Percentiles rank a stretch among this genome's conserved stretches.
Conservation (phyloP, 2,113 vertebrate genomes). For the Lynx canadensis region DNA sequence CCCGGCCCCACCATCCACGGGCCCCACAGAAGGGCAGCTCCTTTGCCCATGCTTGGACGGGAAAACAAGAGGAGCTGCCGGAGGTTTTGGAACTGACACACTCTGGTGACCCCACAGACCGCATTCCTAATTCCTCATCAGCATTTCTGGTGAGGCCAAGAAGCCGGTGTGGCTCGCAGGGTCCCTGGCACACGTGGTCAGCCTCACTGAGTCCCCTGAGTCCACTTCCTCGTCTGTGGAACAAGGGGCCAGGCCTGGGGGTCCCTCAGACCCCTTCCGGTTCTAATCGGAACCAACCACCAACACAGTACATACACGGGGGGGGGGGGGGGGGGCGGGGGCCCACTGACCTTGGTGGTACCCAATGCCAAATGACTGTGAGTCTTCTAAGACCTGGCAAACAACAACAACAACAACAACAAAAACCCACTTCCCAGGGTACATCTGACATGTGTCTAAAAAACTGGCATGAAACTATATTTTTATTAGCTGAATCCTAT, state of each 20-base stretch:
- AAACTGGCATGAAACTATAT: not conserved
- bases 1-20: no score
- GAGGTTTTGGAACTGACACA: not conserved
- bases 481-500: not conserved
- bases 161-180: not conserved
- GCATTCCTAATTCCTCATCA: not conserved
- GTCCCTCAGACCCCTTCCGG: not conserved
- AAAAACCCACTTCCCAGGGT: not conserved
- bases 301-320: accelerated
- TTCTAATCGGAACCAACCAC: not conserved
- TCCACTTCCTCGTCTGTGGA: not conserved
- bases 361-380: not conserved
- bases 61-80: not conserved
- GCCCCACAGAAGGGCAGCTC: not conserved
- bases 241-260: not conserved
- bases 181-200: no score
- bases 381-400: not conserved
- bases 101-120: not conserved
- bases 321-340: not conserved
- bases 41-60: not conserved
- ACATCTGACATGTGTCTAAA: not conserved
- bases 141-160: not conserved
- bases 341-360: not conserved
- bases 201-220: not conserved
- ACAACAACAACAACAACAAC: not conserved